Evolutionary conservation across 1,140 invertebrate genomes (phyloP), one percentile per base, ranked within the genome.

Genomic region (Penaeus vannamei): DNA sequence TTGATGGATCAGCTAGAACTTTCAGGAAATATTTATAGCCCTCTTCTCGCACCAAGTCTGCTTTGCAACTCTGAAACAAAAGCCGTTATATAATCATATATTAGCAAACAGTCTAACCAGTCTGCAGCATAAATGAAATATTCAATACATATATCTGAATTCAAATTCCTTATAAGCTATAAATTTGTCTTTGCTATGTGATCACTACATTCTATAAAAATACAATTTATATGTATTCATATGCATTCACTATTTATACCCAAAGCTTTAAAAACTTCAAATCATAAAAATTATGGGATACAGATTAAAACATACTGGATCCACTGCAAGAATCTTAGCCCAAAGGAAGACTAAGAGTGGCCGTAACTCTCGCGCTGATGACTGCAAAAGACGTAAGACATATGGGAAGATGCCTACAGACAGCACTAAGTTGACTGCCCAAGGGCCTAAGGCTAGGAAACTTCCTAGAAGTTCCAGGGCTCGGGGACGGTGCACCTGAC

Each of bases 371-470:
- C 95, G 95, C 17, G 92, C 91, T 53, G 89, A 85, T 22, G 91
- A 90, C 81, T 92, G 92, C 2, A 95, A 92, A 19, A 95, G 92
- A 93, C 99, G 99, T 17, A 99, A 94, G 90, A 99, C 98, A 94
- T 99, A 99, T 7, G 99, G 99, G 93, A 99, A 99, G 91, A 99
- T 99, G 90, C 99, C 99, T 64, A 99, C 99, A 82, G 97, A 97
- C 22, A 99, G 94, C 61, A 98, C 98, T 91, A 98, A 94, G 93
- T 98, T 98, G 2, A 99, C 98, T 26, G 99, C 98, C 98, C 98
- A 99, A 3, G 97, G 96, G 29, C 99, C 99, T 42, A 99, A 95
- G 93, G 99, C 98, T 29, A 99, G 94, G 93, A 99, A 99, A 90
- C 96, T 95, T n/a, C 98, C 98, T 8, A 99, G 94, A 59, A 99